A percentile compares a stretch with the other conserved stretches of the same genome.
phyloP scores from a whole-genome alignment of 2,888 invertebrate genomes.

The Melieria crassipennis region DNA sequence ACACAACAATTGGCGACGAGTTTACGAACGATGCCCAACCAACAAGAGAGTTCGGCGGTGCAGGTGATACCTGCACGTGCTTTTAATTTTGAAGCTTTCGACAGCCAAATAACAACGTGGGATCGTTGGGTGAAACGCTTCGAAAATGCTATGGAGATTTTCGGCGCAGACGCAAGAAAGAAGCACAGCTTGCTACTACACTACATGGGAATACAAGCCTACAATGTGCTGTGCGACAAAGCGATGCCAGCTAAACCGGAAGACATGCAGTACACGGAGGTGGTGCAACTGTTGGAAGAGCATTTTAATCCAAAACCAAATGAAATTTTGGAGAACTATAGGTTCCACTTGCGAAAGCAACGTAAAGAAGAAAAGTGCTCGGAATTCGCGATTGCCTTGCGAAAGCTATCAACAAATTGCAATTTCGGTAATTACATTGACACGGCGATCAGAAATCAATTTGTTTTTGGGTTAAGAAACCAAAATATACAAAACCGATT shows the following conservation, averaged over 20 bases:
- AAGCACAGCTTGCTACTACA: neutral
- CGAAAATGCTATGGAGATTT: slow-evolving; percentile 15
- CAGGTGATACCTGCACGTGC: too few species aligned
- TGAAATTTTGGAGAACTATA: neutral
- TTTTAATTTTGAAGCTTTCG: slow-evolving; percentile 12
- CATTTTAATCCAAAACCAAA: slow-evolving; percentile 3
- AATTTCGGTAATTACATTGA: too few species aligned
- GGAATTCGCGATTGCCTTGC: neutral
- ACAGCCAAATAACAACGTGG: slow-evolving; percentile 1
- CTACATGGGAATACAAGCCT: neutral
- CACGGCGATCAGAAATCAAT: too few species aligned
- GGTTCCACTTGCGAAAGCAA: neutral
- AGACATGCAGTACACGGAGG: neutral
- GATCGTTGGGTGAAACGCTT: slow-evolving; percentile 21
- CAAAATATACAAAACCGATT: too few species aligned
- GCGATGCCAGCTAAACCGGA: neutral
- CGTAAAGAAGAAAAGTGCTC: neutral
- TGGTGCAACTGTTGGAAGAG: neutral
- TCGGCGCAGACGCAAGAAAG: neutral
- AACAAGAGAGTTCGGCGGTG: too few species aligned
- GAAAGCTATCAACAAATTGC: neutral
- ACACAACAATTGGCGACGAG: too few species aligned
- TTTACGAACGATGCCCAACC: too few species aligned
- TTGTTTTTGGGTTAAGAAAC: too few species aligned
- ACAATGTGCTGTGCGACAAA: neutral